phyloP scores from a whole-genome alignment of 2,888 invertebrate genomes.

The Yponomeuta cagnagella region DNA sequence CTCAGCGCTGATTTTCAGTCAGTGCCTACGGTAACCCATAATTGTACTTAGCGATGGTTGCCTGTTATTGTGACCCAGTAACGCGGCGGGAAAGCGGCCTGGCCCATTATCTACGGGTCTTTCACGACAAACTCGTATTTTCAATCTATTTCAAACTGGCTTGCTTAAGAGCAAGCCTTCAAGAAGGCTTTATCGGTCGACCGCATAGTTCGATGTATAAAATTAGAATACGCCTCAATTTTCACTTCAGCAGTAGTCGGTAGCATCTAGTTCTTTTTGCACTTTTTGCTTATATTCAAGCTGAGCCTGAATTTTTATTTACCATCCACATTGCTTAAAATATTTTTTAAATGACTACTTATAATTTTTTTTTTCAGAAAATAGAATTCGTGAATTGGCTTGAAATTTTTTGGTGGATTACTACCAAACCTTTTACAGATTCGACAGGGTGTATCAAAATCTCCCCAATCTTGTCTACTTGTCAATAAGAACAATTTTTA shows the following conservation, averaged over 20 bases:
- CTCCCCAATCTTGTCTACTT: too few relatives aligned
- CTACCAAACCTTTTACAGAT: too few relatives aligned
- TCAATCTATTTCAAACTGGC: slow-evolving; percentile 14
- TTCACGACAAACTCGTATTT: slow-evolving; percentile 15
- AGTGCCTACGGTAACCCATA: too few relatives aligned
- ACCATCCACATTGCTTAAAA: too few relatives aligned
- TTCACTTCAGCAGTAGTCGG: background rate
- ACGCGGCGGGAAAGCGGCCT: slow-evolving; percentile 44
- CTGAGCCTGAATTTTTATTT: too few relatives aligned
- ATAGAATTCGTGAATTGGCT: too few relatives aligned
- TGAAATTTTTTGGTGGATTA: too few relatives aligned
- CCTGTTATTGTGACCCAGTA: slow-evolving; percentile 54
- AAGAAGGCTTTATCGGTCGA: background rate
- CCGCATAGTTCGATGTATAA: background rate
- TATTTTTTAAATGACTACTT: too few relatives aligned
- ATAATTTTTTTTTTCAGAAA: too few relatives aligned
- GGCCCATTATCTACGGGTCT: slow-evolving; percentile 46
- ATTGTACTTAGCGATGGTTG: slow-evolving; percentile 36
- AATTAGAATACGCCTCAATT: background rate
- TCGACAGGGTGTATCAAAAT: too few relatives aligned
- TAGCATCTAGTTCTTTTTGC: background rate
- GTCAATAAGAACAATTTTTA: too few relatives aligned
- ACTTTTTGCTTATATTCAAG: background rate
- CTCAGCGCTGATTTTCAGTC: too few relatives aligned
- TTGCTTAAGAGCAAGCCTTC: background rate